phyloP scores from a whole-genome alignment of 2,888 invertebrate species.

The Oxystoma pomonae region DNA sequence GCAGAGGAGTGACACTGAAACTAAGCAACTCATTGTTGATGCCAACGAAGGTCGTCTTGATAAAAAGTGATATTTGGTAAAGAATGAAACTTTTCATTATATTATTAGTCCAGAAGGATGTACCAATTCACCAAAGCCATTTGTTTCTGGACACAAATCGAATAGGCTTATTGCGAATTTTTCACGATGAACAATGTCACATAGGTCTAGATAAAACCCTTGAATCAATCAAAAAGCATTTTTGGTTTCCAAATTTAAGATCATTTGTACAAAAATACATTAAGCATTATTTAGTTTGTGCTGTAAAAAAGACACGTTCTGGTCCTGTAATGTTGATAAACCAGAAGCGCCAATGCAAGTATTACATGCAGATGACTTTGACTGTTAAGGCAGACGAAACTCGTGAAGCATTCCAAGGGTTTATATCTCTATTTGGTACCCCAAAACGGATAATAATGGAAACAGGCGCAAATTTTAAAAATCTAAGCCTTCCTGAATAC shows the following conservation, averaged over 20 bases:
- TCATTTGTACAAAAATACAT: conserved; percentile 28
- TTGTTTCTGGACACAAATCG: conserved; percentile 14
- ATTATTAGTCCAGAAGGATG: not conserved
- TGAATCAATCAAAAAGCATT: conserved; percentile 25
- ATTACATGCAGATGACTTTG: conserved; percentile 21
- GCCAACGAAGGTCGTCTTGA: conserved; percentile 27
- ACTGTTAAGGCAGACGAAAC: conserved; percentile 25
- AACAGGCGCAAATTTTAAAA: conserved; percentile 25
- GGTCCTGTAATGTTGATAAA: too few relatives aligned
- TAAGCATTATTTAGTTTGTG: conserved; percentile 29
- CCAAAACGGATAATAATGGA: conserved; percentile 24
- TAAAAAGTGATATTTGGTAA: conserved; percentile 24
- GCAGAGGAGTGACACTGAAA: conserved; percentile 15
- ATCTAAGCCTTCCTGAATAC: conserved; percentile 21
- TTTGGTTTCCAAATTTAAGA: conserved; percentile 32
- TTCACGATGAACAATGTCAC: conserved; percentile 32
- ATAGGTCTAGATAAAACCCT: conserved; percentile 29
- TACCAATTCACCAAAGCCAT: too few relatives aligned
- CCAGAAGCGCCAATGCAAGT: too few relatives aligned
- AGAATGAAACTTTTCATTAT: conserved; percentile 23
- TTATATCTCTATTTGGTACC: conserved; percentile 25
- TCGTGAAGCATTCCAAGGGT: conserved; percentile 14
- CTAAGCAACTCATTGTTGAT: conserved; percentile 11
- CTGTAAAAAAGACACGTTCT: conserved; percentile 27
- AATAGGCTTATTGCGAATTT: conserved; percentile 26